A percentile compares a stretch with the other conserved stretches of the same genome.
phyloP scores from a whole-genome alignment of 2,113 vertebrate species.

The Acanthochromis polyacanthus region DNA sequence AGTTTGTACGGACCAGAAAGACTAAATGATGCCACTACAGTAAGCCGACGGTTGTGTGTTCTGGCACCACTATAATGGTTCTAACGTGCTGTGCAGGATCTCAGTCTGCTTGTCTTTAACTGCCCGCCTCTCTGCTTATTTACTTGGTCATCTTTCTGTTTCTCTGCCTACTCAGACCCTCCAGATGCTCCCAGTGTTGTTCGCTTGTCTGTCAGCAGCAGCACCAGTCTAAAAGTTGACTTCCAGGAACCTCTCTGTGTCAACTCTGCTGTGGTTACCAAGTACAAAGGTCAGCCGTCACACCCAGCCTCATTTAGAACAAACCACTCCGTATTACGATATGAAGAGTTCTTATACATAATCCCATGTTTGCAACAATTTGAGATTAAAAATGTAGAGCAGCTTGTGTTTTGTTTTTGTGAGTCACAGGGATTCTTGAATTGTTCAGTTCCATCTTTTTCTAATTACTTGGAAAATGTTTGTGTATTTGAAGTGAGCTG shows the following conservation, averaged over 20 bases:
- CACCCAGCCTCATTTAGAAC: slow-evolving; percentile 15
- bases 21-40: too few species aligned
- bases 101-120: not conserved
- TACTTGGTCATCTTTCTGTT: slow-evolving; percentile 13
- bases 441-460: too few species aligned
- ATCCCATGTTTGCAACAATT: too few species aligned
- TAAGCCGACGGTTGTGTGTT: too few species aligned
- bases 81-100: not conserved
- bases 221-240: slow-evolving; percentile 87
- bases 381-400: too few species aligned
- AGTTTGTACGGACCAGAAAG: too few species aligned
- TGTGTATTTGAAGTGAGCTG: slow-evolving; percentile 87
- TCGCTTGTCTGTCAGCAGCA: slow-evolving; percentile 88
- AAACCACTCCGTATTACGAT: slow-evolving; percentile 18
- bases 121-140: slow-evolving; percentile 11
- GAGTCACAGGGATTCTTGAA: too few species aligned
- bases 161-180: slow-evolving; percentile 77
- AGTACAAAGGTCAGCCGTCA: slow-evolving; percentile 88
- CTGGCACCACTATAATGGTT: not conserved
- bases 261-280: slow-evolving; percentile 91
- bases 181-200: slow-evolving; percentile 88
- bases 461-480: not conserved
- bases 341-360: not conserved
- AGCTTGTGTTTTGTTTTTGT: too few species aligned
- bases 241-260: slow-evolving; percentile 90